Base-by-base conservation (phyloP, 2,888 invertebrate species). In the Arge pagana region DNA sequence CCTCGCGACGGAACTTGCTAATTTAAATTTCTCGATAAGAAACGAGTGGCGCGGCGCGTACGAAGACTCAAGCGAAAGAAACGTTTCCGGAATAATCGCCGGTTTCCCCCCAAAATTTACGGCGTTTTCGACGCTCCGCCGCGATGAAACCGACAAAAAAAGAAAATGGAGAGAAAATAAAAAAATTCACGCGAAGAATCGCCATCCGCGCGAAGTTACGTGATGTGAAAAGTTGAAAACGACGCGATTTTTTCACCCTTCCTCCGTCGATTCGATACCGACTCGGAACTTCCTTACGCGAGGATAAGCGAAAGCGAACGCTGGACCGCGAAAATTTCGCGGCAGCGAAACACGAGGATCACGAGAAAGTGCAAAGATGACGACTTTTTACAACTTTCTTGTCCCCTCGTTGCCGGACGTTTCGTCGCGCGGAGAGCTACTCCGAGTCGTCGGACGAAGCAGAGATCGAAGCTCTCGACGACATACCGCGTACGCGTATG, bases 381-480 rank as follows among this genome's bases (percentile, higher is more conserved):
- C 42, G 31, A 42, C 42, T 30, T 42, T 30, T 42, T 19, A 42
- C 31, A 42, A 42, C 18, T 42, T 42, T n/a, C 19, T 19, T 19
- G 28, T 42, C 6, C 18, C 15, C 13, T 42, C 3, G 7, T 1
- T 11, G 15, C 8, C 30, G 24, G 40, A 26, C 10, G 24, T 40
- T 31, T 8, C 30, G 28, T 28, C 7, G 52, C 49, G 59, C 53
- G 60, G 59, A 66, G 65, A 61, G 60, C 61, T 57, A 61, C 63
- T 60, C 57, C 55, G 59, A 62, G n/a, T n/a, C n/a, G n/a, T n/a
- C n/a, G n/a, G n/a, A n/a, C n/a, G n/a, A n/a, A n/a, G n/a, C n/a
- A n/a, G n/a, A n/a, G n/a, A n/a, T n/a, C n/a, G n/a, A n/a, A n/a
- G n/a, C n/a, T n/a, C n/a, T n/a, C n/a, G n/a, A n/a, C n/a, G n/a